These are phyloP conservation scores for Synergus gifuensis DNA, from an alignment of 2,888 invertebrate genomes.

Conservation along the genomic window DNA sequence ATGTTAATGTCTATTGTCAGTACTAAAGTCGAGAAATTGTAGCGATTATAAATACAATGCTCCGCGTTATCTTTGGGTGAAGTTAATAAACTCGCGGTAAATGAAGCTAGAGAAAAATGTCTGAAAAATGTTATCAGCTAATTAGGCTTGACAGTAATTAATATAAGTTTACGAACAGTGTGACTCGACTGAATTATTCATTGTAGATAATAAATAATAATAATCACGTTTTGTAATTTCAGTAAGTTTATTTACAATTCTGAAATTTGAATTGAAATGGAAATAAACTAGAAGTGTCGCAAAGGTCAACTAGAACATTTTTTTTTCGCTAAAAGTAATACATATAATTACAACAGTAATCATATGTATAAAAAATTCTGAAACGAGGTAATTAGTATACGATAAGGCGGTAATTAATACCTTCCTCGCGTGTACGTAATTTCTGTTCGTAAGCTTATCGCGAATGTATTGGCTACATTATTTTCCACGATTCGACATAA, in stretches of 20 bases:
- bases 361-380: not conserved
- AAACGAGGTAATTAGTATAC: constrained; percentile 1
- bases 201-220: not conserved
- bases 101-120: constrained; percentile 3
- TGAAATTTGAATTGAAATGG: not conserved
- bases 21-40: not conserved
- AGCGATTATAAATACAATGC: constrained; percentile 9
- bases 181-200: not conserved
- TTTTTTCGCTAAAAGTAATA: not conserved
- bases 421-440: not conserved
- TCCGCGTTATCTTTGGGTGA: not conserved
- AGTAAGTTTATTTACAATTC: not conserved
- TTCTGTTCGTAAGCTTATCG: not conserved
- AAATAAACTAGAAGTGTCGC: not conserved
- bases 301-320: not conserved
- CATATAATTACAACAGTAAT: not conserved
- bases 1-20: constrained; percentile 1
- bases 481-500: not conserved
- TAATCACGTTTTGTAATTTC: not conserved
- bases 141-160: constrained; percentile 8
- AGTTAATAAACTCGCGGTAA: constrained; percentile 15
- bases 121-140: constrained; percentile 15
- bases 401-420: not conserved
- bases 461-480: not conserved
- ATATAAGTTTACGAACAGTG: not conserved